Conservation (phyloP, 2,797 vertebrate species). For the Phalloptychus januarius region DNA sequence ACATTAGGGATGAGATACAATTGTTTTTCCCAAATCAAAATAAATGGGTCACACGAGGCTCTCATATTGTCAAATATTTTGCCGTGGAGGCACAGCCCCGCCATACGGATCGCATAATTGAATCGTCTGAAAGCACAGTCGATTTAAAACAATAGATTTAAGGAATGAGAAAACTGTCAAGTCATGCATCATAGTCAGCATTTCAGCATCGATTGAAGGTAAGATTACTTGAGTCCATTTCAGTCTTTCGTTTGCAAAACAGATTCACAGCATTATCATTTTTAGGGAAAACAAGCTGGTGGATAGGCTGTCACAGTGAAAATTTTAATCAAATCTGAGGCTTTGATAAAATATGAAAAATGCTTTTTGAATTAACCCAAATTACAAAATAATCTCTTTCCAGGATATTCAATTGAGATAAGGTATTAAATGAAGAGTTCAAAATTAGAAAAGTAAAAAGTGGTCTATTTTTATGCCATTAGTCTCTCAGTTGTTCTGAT, state of each 20-base stretch:
- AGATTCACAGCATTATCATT: constrained; percentile 24
- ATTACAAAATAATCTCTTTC: constrained; percentile 11
- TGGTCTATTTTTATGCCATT: constrained; percentile 55
- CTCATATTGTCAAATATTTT: constrained; percentile 81
- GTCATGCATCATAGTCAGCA: constrained; percentile 77
- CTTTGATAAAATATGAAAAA: constrained; percentile 24
- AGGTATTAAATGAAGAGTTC: constrained; percentile 34
- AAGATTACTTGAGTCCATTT: constrained; percentile 63
- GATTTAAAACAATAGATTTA: constrained; percentile 83
- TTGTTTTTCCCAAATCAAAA: constrained; percentile 84
- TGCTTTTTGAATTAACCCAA: constrained; percentile 29
- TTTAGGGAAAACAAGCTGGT: constrained; percentile 24
- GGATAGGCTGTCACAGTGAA: constrained; percentile 32
- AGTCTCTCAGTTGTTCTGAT: constrained; percentile 66
- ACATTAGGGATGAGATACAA: constrained; percentile 80
- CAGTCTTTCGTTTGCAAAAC: constrained; percentile 54
- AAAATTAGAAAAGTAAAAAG: constrained; percentile 20
- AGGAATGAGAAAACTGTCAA: constrained; percentile 76
- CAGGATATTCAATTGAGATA: constrained; percentile 24
- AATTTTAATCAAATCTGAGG: constrained; percentile 26
- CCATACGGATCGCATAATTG: constrained; percentile 84
- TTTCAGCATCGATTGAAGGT: constrained; percentile 66
- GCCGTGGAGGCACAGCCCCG: constrained; percentile 70
- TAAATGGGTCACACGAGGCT: constrained; percentile 84
- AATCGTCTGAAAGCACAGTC: constrained; percentile 77